Base-by-base conservation (phyloP, 2,113 vertebrate species). In the Rhynchopsitta pachyrhyncha region DNA sequence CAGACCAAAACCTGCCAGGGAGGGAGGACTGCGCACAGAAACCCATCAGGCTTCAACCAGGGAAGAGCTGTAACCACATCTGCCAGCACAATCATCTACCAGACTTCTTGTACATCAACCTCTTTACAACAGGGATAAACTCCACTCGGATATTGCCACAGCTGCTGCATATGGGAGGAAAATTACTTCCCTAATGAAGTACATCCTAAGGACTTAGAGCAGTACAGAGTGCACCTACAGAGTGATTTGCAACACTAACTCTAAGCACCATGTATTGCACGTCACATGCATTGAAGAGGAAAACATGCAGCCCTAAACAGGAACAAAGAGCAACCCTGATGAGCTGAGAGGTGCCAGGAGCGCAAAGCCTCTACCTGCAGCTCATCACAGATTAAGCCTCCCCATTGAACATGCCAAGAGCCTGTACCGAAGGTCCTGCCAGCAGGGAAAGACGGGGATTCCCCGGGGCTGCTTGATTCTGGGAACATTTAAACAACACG, bases 311-410 rank as follows among this genome's bases (percentile, higher is more conserved):
- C 24, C 41, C 19, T 0, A 10, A 85, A 24, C 5, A 13, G 27
- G 27, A 33, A 5, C 59, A 22, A 62, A 73, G 42, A 0, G 2
- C 11, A 13, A 22, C 6, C 19, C 39, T 24, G 35, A 3, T 5
- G 69, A 11, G 41, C 44, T 3, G 16, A 29, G 49, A 42, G 22
- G 59, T 10, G 6, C 0, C 27, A n/a, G 68, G 44, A 37, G 41
- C 1, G 27, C 0, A 0, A 64, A 62, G 23, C 62, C n/a, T 25
- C 3, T 8, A 35, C 29, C 52, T 0, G 1, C 37, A 42, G 55
- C 82, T 85, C 57, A 59, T 23, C 33, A 59, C 9, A 22, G 33
- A 59, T 24, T 1, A 4, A 73, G 52, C 42, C n/a, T 67, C 67
- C 66, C 7, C 75, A n/a, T 2, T 1, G 37, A 23, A 24, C 1